phyloP scores from a whole-genome alignment of 2,113 vertebrate genomes.

The Nannobrachium achirus region DNA sequence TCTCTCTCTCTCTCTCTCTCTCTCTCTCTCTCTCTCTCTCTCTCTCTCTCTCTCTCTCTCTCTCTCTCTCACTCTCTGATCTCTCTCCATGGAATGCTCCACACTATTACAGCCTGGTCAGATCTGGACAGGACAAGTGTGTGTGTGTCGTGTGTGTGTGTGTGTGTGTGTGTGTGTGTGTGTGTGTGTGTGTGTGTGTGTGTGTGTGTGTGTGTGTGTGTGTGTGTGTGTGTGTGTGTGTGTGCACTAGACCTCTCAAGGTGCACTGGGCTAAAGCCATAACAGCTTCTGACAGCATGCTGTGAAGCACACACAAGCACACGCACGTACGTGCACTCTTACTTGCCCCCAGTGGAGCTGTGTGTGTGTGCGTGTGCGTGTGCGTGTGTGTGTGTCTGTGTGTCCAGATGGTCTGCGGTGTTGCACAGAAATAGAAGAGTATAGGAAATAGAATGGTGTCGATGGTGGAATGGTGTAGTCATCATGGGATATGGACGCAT shows the following conservation, averaged over 20 bases:
- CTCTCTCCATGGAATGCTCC: constrained; percentile 37
- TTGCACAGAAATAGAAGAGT: no score
- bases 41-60: no score
- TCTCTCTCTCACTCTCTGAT: constrained; percentile 41
- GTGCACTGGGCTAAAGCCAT: constrained; percentile 30
- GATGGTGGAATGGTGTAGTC: no score
- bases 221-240: constrained; percentile 20
- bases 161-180: not conserved
- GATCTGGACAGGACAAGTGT: constrained; percentile 20
- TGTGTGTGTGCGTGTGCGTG: no score
- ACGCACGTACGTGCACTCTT: not conserved
- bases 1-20: no score
- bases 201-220: constrained; percentile 11
- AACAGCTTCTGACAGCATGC: constrained; percentile 58
- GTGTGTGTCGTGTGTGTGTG: constrained; percentile 1
- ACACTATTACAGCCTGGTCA: constrained; percentile 37
- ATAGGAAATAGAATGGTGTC: no score
- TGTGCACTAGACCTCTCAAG: constrained; percentile 12
- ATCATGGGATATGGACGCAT: no score
- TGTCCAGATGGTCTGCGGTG: no score
- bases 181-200: constrained; percentile 30
- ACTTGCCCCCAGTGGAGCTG: no score
- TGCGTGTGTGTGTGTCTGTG: no score
- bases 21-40: no score
- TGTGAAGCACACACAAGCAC: constrained; percentile 26